A percentile compares a stretch with the other conserved stretches of the same genome.
phyloP scores from a whole-genome alignment of 2,113 vertebrate genomes.

The Halichoerus grypus region DNA sequence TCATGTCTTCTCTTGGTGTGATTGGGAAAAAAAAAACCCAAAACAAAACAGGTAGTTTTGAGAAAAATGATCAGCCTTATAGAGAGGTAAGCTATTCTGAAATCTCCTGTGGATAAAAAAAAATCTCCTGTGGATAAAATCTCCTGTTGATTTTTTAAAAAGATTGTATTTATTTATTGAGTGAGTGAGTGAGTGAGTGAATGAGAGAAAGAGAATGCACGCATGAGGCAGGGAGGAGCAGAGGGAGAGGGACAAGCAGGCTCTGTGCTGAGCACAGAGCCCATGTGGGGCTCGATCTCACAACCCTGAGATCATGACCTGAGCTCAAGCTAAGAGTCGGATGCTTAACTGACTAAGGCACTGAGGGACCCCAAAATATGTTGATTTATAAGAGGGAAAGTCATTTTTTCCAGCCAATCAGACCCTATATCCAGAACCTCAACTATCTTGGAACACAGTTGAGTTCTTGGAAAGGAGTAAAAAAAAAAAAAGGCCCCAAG shows the following conservation, averaged over 20 bases:
- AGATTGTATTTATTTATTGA: not conserved
- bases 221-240: not conserved
- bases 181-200: too few species aligned
- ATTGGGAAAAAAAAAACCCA: constrained; percentile 23
- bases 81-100: constrained; percentile 40
- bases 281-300: not conserved
- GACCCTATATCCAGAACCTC: not conserved
- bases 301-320: not conserved
- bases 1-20: constrained; percentile 66
- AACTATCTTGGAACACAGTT: not conserved
- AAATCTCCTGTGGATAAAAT: constrained; percentile 61
- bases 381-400: constrained; percentile 1
- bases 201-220: not conserved
- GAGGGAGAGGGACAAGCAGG: not conserved
- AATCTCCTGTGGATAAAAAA: constrained; percentile 55
- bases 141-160: not conserved
- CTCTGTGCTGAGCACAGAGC: not conserved
- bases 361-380: constrained; percentile 23
- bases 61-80: constrained; percentile 65
- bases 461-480: not conserved
- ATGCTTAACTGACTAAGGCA: not conserved
- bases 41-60: constrained; percentile 52
- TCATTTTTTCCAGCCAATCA: not conserved
- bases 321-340: not conserved
- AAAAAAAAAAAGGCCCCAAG: not conserved